A percentile compares a stretch with the other conserved stretches of the same genome.
Conservation (phyloP, 2,888 invertebrate species). For the Melanotus villosus region DNA sequence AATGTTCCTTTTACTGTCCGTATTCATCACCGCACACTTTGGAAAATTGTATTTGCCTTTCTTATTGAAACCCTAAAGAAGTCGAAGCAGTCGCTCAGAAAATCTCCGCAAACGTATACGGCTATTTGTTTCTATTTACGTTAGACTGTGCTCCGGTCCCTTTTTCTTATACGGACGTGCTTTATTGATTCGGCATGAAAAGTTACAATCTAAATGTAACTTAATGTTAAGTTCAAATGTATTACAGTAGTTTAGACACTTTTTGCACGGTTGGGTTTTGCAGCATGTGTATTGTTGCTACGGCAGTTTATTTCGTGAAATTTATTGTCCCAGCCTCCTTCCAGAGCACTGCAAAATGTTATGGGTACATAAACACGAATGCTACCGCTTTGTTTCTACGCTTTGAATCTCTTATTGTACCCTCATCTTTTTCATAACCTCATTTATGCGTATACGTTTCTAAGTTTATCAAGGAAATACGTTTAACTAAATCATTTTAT, state of each 20-base stretch:
- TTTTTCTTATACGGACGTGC: not conserved
- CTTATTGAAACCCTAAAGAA: conserved; percentile 59
- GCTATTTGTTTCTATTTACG: conserved; percentile 59
- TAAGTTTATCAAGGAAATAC: conserved; percentile 16
- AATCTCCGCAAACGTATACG: conserved; percentile 54
- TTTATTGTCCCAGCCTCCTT: conserved; percentile 50
- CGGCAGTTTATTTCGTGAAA: conserved; percentile 50
- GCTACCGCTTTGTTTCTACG: conserved; percentile 22
- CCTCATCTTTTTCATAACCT: conserved; percentile 8
- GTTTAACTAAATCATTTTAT: no score
- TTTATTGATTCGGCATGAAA: conserved; percentile 30
- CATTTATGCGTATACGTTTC: not conserved
- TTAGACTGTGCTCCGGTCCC: conserved; percentile 32
- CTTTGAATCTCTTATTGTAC: conserved; percentile 15
- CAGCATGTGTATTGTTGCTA: conserved; percentile 65
- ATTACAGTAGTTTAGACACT: conserved; percentile 60
- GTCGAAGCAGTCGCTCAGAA: conserved; percentile 55
- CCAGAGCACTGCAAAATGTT: conserved; percentile 31
- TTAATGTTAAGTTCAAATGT: conserved; percentile 37
- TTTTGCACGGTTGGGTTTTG: conserved; percentile 65
- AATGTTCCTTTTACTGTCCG: conserved; percentile 46
- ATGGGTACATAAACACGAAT: conserved; percentile 38
- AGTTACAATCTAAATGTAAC: conserved; percentile 32
- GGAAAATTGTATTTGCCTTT: conserved; percentile 67
- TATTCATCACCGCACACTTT: conserved; percentile 57